phyloP scores from a whole-genome alignment of 2,113 vertebrate species.

The Misgurnus mizolepis region DNA sequence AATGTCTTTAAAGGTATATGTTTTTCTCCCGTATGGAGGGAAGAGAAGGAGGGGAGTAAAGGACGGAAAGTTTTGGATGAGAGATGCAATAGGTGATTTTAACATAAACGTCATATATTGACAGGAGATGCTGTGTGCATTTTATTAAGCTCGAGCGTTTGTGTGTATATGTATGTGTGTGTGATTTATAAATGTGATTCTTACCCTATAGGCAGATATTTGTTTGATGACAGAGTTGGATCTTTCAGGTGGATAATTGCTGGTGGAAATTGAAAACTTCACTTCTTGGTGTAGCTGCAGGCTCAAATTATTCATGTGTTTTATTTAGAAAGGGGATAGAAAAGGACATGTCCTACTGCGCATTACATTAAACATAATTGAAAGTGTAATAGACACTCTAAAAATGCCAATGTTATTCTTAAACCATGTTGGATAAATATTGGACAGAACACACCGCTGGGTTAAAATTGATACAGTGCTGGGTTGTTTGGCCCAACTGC shows the following conservation, averaged over 20 bases:
- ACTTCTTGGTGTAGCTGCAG: conserved; percentile 67
- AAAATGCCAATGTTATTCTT: background rate
- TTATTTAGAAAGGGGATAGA: conserved; percentile 28
- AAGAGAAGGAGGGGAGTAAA: conserved; percentile 29
- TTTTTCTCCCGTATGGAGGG: conserved; percentile 61
- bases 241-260: conserved; percentile 81
- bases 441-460: too few relatives aligned
- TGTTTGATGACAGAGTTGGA: conserved; percentile 79
- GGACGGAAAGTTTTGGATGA: conserved; percentile 21
- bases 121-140: conserved; percentile 49
- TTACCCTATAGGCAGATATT: conserved; percentile 74
- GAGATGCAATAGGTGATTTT: conserved; percentile 33
- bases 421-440: too few relatives aligned
- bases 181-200: conserved; percentile 71
- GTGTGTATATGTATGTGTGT: conserved; percentile 46
- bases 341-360: background rate
- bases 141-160: conserved; percentile 31
- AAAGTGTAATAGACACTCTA: background rate
- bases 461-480: too few relatives aligned
- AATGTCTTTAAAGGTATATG: conserved; percentile 71
- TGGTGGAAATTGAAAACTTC: conserved; percentile 72
- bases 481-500: too few relatives aligned
- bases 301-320: conserved; percentile 58
- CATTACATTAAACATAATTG: background rate
- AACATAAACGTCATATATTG: conserved; percentile 31